Evolutionary conservation across 2,888 invertebrate species (phyloP), one percentile per base, ranked within the genome.

Genomic region (Caenorhabditis imperialis): DNA sequence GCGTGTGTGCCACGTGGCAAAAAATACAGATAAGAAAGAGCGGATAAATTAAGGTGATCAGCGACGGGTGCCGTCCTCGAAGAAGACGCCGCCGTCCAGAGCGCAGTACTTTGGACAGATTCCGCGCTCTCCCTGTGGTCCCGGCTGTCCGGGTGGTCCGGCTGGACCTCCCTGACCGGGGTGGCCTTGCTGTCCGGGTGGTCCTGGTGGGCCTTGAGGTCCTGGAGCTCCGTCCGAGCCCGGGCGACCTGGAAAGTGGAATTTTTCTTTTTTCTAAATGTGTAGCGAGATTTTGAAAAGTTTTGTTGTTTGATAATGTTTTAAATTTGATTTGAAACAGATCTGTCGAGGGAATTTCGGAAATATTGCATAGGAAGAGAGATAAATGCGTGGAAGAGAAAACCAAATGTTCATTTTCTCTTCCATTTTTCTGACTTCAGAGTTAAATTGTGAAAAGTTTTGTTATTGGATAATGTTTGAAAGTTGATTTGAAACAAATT

Each of bases 61-160:
- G 40, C 81, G 78, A 8, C 82, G 71, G 22, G 85, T 85, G 45
- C 84, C 85, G 74, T 85, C 85, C 73, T 85, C 84, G 79, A 85
- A 85, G 83, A 85, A 85, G 57, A 85, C 80, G 22, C 85, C 85
- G 40, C 85, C 85, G 76, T 85, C 85, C 47, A 85, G 62, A 27
- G 85, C 82, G 61, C 84, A 85, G 62, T 85, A 85, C 61, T 84
- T 84, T 45, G 78, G 80, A 55, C 79, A 79, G 70, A 81, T 81
- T 55, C 77, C 79, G 20, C 73, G 69, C 54, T 84, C 84, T 81
- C 84, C 84, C 51, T 81, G 81, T 35, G 82, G 80, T 65, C 84
- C 85, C 22, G 82, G 79, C 55, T 83, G 81, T 37, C 85, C 85
- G 16, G 81, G 69, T 55, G 74, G 79, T 35, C 85, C 85, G 12